Evolutionary conservation across 2,113 vertebrate species (phyloP).

Genomic region (Eurypyga helias): DNA sequence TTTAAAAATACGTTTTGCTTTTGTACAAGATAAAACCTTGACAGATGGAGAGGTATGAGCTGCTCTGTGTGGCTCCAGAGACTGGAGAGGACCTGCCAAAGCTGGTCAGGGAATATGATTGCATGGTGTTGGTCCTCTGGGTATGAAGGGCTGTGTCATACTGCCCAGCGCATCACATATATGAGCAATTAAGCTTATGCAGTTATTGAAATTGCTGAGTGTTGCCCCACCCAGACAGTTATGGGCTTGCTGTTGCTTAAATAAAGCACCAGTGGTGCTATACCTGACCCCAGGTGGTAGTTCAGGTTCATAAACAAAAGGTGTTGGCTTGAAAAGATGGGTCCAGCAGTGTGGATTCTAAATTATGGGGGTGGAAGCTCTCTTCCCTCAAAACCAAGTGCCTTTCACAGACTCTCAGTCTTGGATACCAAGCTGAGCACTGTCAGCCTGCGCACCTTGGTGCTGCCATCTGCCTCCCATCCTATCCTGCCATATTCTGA

Average conservation of each 20-base stretch:
- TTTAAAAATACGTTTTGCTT: background rate
- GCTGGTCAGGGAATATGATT: background rate
- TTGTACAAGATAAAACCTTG: background rate
- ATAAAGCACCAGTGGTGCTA: background rate
- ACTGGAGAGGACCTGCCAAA: background rate
- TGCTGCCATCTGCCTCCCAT: background rate
- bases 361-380: background rate
- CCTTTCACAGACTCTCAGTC: no score
- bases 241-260: background rate
- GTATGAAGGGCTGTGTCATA: background rate
- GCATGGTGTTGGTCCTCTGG: background rate
- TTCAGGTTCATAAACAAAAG: background rate
- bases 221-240: background rate
- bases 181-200: background rate
- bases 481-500: background rate
- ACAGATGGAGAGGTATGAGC: background rate
- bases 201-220: background rate
- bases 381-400: background rate
- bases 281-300: background rate
- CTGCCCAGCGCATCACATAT: fast-evolving
- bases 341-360: background rate
- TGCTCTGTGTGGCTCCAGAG: background rate
- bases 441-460: fast-evolving
- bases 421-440: background rate
- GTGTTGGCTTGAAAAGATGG: background rate